Conservation (phyloP, 2,113 vertebrate species). For the Sardina pilchardus region DNA sequence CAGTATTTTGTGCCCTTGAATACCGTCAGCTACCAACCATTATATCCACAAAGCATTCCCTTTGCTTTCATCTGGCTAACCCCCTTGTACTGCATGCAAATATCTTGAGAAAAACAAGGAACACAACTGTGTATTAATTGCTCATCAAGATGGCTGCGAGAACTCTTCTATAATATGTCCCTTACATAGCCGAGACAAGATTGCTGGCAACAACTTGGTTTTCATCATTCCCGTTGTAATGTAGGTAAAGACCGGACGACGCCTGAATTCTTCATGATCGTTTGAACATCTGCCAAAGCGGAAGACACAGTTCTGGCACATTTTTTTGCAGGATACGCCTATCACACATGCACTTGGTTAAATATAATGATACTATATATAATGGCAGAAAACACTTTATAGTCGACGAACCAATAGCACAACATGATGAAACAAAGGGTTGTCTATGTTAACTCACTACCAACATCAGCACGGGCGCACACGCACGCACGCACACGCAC, state of each 20-base stretch:
- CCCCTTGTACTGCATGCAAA: not conserved
- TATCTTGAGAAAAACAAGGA: not conserved
- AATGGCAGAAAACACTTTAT: not conserved
- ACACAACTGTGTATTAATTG: not conserved
- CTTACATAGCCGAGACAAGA: not conserved
- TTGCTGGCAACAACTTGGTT: not conserved
- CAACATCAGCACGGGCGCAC: slow-evolving; percentile 13
- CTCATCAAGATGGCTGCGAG: not conserved
- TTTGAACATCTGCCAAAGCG: slow-evolving; percentile 13
- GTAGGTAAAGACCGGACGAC: slow-evolving; percentile 15
- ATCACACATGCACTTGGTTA: not conserved
- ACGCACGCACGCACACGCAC: slow-evolving; percentile 21
- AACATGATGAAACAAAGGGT: slow-evolving; percentile 27
- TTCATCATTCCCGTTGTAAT: not conserved
- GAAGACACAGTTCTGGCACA: slow-evolving; percentile 8
- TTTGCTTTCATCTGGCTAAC: not conserved
- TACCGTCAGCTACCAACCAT: not conserved
- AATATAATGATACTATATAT: too few relatives aligned
- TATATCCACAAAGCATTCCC: not conserved
- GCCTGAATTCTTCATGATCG: slow-evolving; percentile 19
- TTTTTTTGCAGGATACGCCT: not conserved
- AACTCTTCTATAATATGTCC: not conserved
- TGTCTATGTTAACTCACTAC: slow-evolving; percentile 21
- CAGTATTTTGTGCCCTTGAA: not conserved
- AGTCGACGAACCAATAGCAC: not conserved